Base-by-base conservation (phyloP, 1,140 invertebrate genomes). In the Drosophila equinoxialis region DNA sequence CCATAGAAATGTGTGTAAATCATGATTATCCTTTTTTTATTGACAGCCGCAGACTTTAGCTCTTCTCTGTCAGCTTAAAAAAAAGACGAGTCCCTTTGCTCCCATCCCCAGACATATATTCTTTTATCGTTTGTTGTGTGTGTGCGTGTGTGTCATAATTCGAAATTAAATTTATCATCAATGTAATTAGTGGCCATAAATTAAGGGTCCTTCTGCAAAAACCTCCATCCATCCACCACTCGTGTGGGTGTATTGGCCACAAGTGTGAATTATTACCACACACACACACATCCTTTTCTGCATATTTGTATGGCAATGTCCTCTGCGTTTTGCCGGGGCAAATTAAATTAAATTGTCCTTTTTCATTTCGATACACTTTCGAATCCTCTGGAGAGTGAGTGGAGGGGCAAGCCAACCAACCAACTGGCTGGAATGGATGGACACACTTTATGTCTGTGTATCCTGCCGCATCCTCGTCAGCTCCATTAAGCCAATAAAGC, bases 341-440 rank as follows among this genome's bases (percentile, higher is more conserved):
- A 83, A 87, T 87, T 80, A 89, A 87, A 87, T 87, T 87, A 87
- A 87, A 87, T 84, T 87, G 84, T 87, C 84, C 84, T 78, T 89
- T 87, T 87, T 87, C 84, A 89, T 89, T 87, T 87, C 84, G 84
- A 87, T 89, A 87, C 80, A 89, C 71, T 87, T 74, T 84, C 76
- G 70, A 87, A 83, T 77, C 33, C 83, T 73, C 84, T 70, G 67
- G 83, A 79, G 84, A 57, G 55, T 7, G 51, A 73, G 65, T 14
- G 17, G 54, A 51, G 33, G 8, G 30, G 30, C 30, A 30, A 30
- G 26, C 26, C 26, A 30, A 30, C 26, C 26, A n/a, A 65, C 26
- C 6, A 48, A 59, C 41, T 62, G 45, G 14, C 14, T 17, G 45
- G 8, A 51, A 51, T 51, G 20, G 45, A 20, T 51, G 45, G 45